Percentiles rank a stretch among this genome's conserved stretches.
phyloP scores from a whole-genome alignment of 2,113 vertebrate species.

The Proteles cristata region DNA sequence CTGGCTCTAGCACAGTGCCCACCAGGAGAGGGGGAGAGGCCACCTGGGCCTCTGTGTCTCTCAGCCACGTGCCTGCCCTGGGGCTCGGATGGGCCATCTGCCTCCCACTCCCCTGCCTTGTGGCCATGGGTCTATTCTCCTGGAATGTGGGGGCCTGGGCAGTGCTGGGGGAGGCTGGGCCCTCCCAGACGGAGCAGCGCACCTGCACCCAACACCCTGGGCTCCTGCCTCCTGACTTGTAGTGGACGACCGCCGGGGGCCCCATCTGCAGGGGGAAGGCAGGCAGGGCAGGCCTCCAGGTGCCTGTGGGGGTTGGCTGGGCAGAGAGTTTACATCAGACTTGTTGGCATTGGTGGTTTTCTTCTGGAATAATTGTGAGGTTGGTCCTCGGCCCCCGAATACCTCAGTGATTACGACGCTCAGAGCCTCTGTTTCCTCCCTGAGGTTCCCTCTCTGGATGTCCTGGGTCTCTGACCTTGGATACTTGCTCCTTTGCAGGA shows the following conservation, averaged over 20 bases:
- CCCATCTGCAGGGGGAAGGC: background rate
- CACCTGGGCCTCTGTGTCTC: background rate
- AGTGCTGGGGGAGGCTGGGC: background rate
- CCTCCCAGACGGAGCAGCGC: fast-evolving
- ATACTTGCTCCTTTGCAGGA: background rate
- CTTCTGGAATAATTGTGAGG: background rate
- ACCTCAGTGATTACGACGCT: background rate
- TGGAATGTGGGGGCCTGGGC: background rate
- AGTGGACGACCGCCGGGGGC: fast-evolving
- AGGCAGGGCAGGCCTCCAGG: fast-evolving
- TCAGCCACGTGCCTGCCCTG: background rate
- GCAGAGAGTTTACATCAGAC: constrained; percentile 71
- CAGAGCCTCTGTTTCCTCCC: background rate
- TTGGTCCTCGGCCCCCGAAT: background rate
- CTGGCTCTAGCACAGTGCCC: background rate
- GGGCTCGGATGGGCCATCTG: background rate
- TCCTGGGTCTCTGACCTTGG: background rate
- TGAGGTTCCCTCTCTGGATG: too few relatives aligned
- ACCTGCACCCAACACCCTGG: fast-evolving
- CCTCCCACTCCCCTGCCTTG: background rate
- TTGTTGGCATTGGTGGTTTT: constrained; percentile 75
- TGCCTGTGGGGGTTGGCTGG: constrained; percentile 54
- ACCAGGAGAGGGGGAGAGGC: background rate
- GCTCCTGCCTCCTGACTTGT: too few relatives aligned
- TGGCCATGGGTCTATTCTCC: background rate